Evolutionary conservation across 1,140 invertebrate species (phyloP).

Genomic region (Drosophila asahinai): DNA sequence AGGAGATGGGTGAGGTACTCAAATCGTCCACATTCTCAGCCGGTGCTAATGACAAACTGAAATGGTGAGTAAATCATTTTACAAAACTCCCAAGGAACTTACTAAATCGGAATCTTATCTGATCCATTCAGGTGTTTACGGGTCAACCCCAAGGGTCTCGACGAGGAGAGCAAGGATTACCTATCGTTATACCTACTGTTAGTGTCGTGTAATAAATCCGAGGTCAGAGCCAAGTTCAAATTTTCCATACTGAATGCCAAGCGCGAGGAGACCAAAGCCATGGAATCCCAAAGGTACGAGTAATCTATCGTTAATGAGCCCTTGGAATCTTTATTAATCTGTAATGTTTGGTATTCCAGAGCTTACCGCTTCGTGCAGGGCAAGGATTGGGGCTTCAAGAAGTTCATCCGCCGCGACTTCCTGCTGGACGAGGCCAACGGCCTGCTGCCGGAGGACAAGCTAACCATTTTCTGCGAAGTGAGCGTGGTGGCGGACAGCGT

Average conservation of each 20-base stretch:
- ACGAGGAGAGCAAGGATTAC: slow-evolving; percentile 99
- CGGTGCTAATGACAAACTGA: slow-evolving; percentile 99
- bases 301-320: no score
- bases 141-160: slow-evolving; percentile 99
- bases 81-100: not conserved
- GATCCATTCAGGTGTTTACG: slow-evolving; percentile 93
- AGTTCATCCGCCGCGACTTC: slow-evolving; percentile 99
- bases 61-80: slow-evolving; percentile 91
- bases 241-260: slow-evolving; percentile 99
- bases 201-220: slow-evolving; percentile 99
- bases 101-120: not conserved
- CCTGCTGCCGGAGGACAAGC: slow-evolving; percentile 98
- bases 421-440: slow-evolving; percentile 99
- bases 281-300: slow-evolving; percentile 90
- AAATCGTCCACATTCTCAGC: slow-evolving; percentile 99
- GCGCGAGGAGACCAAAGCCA: slow-evolving; percentile 99
- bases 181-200: slow-evolving; percentile 98
- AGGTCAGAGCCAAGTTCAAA: slow-evolving; percentile 99
- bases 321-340: not conserved
- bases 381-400: slow-evolving; percentile 99
- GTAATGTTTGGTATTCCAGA: slow-evolving; percentile 76
- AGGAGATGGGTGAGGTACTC: slow-evolving; percentile 99
- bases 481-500: slow-evolving; percentile 98
- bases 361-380: slow-evolving; percentile 99
- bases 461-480: slow-evolving; percentile 99